Base-by-base conservation (phyloP, 2,888 invertebrate species). In the Pterostichus niger region DNA sequence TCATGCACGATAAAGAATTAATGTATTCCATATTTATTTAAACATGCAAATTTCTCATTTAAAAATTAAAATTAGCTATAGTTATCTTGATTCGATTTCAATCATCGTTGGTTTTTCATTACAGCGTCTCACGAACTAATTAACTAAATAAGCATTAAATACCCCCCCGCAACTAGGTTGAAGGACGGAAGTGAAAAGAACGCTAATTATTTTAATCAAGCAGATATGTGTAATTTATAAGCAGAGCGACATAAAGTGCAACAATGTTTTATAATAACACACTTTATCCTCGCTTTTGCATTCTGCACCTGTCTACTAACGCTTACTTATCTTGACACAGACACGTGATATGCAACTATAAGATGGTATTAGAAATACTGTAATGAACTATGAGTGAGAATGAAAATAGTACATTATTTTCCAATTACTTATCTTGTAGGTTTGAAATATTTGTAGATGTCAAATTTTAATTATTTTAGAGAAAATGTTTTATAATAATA, bases 11-110 rank as follows among this genome's bases (percentile, higher is more conserved):
- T 73, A 13, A 73, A 46, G 13, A 73, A 46, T 52, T 49, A 49
- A 75, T 75, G 7, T 75, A 71, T 71, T n/a, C 68, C 17, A 44
- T 71, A 75, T 75, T 52, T 75, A 40, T 56, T 77, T 35, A 40
- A 77, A 35, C 77, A 77, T 77, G 77, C 77, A 56, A 77, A 33
- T 56, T 7, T 13, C 77, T 40, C 77, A 44, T 77, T 56, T 77
- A 40, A 77, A 77, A 77, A 77, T 77, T 11, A 77, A 77, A 54
- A 77, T 75, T 49, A 52, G 59, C 2, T 6, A 24, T 31, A n/a
- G 11, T 52, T 75, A 49, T 49, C 75, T 75, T 24, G 64, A 64
- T 64, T 6, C 11, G 33, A 64, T 56, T 71, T 44, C 68, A 71
- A 71, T 71, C 75, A 40, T 40, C 13, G 4, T 35, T 11, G 35